A percentile compares a stretch with the other conserved stretches of the same genome.
phyloP scores from a whole-genome alignment of 2,888 invertebrate species.

The Agonopterix arenella region DNA sequence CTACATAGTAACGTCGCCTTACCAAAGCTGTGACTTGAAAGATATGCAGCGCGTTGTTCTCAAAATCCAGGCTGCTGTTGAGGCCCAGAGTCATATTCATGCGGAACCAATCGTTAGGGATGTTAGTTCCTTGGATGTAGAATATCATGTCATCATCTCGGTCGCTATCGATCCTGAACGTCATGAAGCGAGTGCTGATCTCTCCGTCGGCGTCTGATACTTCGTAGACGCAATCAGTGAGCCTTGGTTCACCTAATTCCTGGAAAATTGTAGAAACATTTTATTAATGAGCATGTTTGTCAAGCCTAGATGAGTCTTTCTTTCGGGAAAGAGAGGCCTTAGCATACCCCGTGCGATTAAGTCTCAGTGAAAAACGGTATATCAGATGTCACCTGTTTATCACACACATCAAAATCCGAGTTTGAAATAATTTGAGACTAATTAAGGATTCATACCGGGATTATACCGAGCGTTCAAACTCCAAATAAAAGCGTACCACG shows the following conservation, averaged over 20 bases:
- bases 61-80: conserved; percentile 51
- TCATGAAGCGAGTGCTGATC: conserved; percentile 61
- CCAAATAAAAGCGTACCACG: too few species aligned
- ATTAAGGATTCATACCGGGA: too few species aligned
- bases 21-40: conserved; percentile 75
- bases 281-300: too few species aligned
- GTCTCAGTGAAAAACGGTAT: too few species aligned
- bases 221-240: conserved; percentile 51
- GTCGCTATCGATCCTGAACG: conserved; percentile 49
- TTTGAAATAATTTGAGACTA: too few species aligned
- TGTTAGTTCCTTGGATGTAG: conserved; percentile 36
- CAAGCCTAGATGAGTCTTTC: too few species aligned
- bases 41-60: conserved; percentile 69
- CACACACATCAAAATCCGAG: too few species aligned
- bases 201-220: conserved; percentile 57
- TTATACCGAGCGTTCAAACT: too few species aligned
- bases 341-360: too few species aligned
- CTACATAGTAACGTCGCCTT: conserved; percentile 21
- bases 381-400: too few species aligned
- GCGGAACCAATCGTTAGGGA: conserved; percentile 32
- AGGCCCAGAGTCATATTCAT: conserved; percentile 53
- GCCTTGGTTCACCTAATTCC: conserved; percentile 56
- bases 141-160: conserved; percentile 53
- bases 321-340: too few species aligned
- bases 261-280: conserved; percentile 10